phyloP scores from a whole-genome alignment of 2,888 invertebrate species.

The Acheta domesticus region DNA sequence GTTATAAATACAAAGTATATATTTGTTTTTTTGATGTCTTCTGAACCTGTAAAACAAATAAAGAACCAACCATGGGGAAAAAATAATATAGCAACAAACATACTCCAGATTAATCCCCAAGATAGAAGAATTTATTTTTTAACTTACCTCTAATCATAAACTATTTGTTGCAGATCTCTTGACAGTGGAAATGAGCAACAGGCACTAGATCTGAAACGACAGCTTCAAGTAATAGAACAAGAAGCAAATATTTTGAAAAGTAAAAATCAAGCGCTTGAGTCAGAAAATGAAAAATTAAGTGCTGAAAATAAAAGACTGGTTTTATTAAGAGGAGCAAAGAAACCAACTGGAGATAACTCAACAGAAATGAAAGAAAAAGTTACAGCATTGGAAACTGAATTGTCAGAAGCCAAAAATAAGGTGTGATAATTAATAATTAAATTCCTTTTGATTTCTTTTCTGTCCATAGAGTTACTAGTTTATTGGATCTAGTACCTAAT shows the following conservation, averaged over 20 bases:
- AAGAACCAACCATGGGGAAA: too few relatives aligned
- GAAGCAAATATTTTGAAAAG: conserved; percentile 66
- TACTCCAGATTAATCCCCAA: too few relatives aligned
- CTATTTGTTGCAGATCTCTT: conserved; percentile 52
- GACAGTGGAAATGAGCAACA: conserved; percentile 58
- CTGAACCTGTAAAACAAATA: too few relatives aligned
- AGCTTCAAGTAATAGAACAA: conserved; percentile 73
- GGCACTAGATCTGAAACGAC: conserved; percentile 66
- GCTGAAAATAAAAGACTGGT: conserved; percentile 71
- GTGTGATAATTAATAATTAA: conserved; percentile 33
- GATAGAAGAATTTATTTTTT: too few relatives aligned
- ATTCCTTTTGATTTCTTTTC: background rate
- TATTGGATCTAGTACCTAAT: background rate
- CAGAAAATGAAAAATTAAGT: conserved; percentile 70
- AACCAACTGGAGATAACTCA: conserved; percentile 38
- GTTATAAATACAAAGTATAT: too few relatives aligned
- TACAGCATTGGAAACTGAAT: conserved; percentile 59
- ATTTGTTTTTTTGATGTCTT: too few relatives aligned
- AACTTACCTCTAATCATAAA: background rate
- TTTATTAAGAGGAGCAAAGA: conserved; percentile 56
- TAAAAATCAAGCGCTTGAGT: conserved; percentile 66
- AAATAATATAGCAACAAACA: too few relatives aligned
- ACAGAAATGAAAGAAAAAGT: conserved; percentile 56
- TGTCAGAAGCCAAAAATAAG: conserved; percentile 58
- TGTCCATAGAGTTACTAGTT: background rate